Evolutionary conservation across 2,888 invertebrate genomes (phyloP).

Genomic region (Polyommatus icarus): DNA sequence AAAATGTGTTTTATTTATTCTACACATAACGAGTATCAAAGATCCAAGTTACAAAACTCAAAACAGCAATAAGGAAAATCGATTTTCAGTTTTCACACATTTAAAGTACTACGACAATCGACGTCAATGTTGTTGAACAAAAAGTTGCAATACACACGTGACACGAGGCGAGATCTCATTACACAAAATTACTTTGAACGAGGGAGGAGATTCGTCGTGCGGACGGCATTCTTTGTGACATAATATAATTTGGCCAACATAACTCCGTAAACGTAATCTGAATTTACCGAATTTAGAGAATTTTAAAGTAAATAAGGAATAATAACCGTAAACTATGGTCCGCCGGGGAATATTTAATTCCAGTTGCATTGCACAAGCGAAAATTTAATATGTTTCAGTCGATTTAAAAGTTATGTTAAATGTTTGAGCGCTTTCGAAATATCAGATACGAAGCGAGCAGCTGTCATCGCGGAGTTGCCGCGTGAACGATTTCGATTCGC

Average conservation of each 20-base stretch:
- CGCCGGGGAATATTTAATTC: conserved; percentile 8
- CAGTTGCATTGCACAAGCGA: conserved; percentile 20
- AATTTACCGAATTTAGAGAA: conserved; percentile 21
- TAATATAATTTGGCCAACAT: conserved; percentile 14
- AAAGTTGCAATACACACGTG: not conserved
- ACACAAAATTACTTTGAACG: not conserved
- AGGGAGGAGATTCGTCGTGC: not conserved
- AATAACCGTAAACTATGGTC: conserved; percentile 13
- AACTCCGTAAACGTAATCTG: not conserved
- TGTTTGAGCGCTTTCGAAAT: conserved; percentile 44
- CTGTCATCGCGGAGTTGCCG: conserved; percentile 65
- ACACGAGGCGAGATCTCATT: not conserved
- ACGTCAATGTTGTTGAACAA: not conserved
- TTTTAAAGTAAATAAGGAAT: conserved; percentile 17
- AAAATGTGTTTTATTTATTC: not conserved
- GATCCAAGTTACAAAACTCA: not conserved
- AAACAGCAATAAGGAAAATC: not conserved
- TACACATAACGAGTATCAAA: not conserved
- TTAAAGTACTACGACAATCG: not conserved
- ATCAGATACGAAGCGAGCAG: conserved; percentile 57
- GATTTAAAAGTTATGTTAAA: conserved; percentile 32
- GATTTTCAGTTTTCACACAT: not conserved
- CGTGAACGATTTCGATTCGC: conserved; percentile 60
- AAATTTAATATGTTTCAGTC: conserved; percentile 31
- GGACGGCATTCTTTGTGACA: not conserved